Evolutionary conservation across 2,797 vertebrate species (phyloP).

Genomic region (Pipistrellus pipistrellus): DNA sequence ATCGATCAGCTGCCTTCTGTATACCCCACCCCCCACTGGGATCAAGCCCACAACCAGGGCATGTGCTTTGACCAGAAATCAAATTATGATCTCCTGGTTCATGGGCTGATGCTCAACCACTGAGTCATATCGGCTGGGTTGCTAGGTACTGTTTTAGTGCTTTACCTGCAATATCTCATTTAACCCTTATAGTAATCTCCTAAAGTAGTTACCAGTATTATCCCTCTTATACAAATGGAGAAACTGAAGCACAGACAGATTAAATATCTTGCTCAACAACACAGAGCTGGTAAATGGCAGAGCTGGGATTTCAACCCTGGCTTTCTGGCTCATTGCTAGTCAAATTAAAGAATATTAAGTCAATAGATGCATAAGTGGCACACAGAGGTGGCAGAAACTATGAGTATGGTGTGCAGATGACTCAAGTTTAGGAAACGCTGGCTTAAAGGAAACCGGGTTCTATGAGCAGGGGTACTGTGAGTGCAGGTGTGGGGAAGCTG

Average conservation of each 20-base stretch:
- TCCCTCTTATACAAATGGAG: not conserved
- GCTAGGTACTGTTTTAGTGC: not conserved
- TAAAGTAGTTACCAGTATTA: not conserved
- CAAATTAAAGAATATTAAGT: constrained; percentile 29
- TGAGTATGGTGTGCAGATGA: not conserved
- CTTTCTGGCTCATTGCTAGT: not conserved
- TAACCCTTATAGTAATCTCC: not conserved
- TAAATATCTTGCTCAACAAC: not conserved
- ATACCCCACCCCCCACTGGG: too few relatives aligned
- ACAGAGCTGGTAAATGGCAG: not conserved
- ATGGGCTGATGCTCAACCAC: too few relatives aligned
- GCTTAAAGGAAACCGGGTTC: not conserved
- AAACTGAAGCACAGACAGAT: constrained; percentile 23
- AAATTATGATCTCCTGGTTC: too few relatives aligned
- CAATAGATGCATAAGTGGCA: not conserved
- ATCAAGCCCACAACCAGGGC: too few relatives aligned
- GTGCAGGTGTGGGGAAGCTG: not conserved
- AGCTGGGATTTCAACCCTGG: not conserved
- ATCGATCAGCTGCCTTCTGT: too few relatives aligned
- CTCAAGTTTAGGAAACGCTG: not conserved
- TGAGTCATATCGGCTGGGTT: not conserved
- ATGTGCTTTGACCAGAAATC: too few relatives aligned
- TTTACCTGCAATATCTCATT: not conserved
- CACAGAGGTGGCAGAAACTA: not conserved
- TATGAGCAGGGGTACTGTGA: not conserved